Evolutionary conservation across 2,797 vertebrate species (phyloP).

Genomic region (Macrochelys suwanniensis): DNA sequence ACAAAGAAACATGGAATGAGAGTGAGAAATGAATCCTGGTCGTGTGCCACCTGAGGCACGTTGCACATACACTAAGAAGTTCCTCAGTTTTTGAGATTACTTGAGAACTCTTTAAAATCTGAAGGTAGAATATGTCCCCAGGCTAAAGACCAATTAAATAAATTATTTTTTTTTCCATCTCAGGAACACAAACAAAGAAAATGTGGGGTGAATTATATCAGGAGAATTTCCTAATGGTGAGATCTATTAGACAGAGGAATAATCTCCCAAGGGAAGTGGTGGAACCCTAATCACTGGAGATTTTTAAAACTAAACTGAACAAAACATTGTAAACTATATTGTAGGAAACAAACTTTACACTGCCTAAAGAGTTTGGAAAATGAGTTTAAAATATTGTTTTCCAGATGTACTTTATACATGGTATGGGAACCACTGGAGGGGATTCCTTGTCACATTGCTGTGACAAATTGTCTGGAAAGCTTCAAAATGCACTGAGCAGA

Average conservation of each 20-base stretch:
- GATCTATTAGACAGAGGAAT: slow-evolving; percentile 18
- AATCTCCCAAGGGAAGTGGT: slow-evolving; percentile 33
- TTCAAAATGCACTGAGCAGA: slow-evolving; percentile 17
- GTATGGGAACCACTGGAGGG: not conserved
- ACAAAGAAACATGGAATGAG: not conserved
- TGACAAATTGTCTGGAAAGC: not conserved
- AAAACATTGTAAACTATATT: not conserved
- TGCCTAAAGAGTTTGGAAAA: not conserved
- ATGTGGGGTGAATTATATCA: slow-evolving; percentile 30
- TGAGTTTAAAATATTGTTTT: not conserved
- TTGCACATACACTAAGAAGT: not conserved
- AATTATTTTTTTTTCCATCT: slow-evolving; percentile 26
- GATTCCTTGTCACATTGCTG: not conserved
- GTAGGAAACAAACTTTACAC: not conserved
- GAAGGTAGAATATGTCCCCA: not conserved
- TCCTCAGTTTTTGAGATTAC: not conserved
- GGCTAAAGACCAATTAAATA: slow-evolving; percentile 6
- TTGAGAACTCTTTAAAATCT: slow-evolving; percentile 23
- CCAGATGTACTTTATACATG: not conserved
- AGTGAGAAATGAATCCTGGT: not conserved
- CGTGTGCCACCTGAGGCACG: too few species aligned
- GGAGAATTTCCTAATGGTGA: slow-evolving; percentile 7
- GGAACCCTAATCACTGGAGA: slow-evolving; percentile 13
- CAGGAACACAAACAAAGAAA: slow-evolving; percentile 2
- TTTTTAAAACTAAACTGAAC: not conserved